These are phyloP conservation scores for Talpa occidentalis DNA, from an alignment of 2,113 vertebrate species.

Conservation along the genomic window DNA sequence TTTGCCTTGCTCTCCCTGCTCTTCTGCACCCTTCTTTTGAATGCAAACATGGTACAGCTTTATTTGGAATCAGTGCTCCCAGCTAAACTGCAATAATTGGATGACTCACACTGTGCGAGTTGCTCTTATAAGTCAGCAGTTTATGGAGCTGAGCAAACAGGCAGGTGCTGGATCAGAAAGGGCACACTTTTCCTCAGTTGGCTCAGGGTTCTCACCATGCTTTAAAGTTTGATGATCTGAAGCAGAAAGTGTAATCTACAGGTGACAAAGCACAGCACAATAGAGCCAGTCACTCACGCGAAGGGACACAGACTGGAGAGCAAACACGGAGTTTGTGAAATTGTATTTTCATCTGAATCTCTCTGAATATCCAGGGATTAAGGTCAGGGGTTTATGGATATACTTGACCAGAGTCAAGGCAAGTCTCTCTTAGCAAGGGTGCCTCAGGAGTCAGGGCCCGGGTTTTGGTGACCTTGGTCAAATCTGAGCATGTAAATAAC, in stretches of 20 bases:
- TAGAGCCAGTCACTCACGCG: background rate
- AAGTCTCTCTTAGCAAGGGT: background rate
- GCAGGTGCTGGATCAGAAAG: constrained; percentile 53
- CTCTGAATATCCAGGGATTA: constrained; percentile 31
- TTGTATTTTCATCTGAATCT: background rate
- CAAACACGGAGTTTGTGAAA: background rate
- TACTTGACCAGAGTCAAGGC: background rate
- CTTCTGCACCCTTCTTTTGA: constrained; percentile 31
- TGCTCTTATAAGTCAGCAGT: background rate
- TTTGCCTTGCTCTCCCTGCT: background rate
- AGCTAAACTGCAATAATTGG: constrained; percentile 71
- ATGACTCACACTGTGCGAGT: constrained; percentile 50
- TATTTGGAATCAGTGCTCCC: constrained; percentile 57
- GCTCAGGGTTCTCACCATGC: background rate
- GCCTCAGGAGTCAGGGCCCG: background rate
- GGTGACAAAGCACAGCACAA: background rate
- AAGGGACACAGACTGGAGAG: background rate
- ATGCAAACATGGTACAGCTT: background rate
- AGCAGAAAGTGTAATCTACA: background rate
- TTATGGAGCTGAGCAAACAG: constrained; percentile 55
- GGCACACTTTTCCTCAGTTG: background rate
- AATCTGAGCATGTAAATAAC: constrained; percentile 16
- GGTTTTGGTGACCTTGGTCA: constrained; percentile 35
- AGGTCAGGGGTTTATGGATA: constrained; percentile 53
- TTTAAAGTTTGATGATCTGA: constrained; percentile 50